Evolutionary conservation across 1,140 invertebrate species (phyloP).

Genomic region (Drosophila orosa): DNA sequence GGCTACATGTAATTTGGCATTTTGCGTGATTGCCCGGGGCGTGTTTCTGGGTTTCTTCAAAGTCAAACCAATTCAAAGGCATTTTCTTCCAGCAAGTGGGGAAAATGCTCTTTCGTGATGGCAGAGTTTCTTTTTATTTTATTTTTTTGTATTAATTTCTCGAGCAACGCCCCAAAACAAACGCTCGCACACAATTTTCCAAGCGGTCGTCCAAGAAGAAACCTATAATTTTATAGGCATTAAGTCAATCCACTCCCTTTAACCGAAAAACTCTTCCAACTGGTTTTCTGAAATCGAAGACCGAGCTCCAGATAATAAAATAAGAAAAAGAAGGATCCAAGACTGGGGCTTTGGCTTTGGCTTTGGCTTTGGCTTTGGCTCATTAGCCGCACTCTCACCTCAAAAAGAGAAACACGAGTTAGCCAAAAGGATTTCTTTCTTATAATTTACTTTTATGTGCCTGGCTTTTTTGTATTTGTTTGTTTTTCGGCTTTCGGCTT

Average conservation of each 20-base stretch:
- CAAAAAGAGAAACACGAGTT: slow-evolving; percentile 47
- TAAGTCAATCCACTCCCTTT: slow-evolving; percentile 60
- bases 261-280: slow-evolving; percentile 41
- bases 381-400: slow-evolving; percentile 76
- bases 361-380: slow-evolving; percentile 42
- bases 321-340: slow-evolving; percentile 33
- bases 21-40: slow-evolving; percentile 82
- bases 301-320: not conserved
- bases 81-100: slow-evolving; percentile 57
- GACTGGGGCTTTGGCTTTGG: not conserved
- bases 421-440: slow-evolving; percentile 46
- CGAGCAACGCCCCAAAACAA: slow-evolving; percentile 67
- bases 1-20: slow-evolving; percentile 79
- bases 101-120: slow-evolving; percentile 69
- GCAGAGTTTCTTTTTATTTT: slow-evolving; percentile 38
- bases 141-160: slow-evolving; percentile 72
- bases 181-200: slow-evolving; percentile 65
- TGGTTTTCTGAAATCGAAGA: slow-evolving; percentile 59
- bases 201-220: slow-evolving; percentile 42
- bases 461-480: slow-evolving; percentile 31
- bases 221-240: slow-evolving; percentile 81
- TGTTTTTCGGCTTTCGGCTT: slow-evolving; percentile 38
- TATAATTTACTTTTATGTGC: slow-evolving; percentile 49
- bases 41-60: slow-evolving; percentile 63
- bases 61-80: slow-evolving; percentile 49